A percentile compares a stretch with the other conserved stretches of the same genome.
These are phyloP conservation scores for Marcusenius ussheri DNA, from an alignment of 2,113 vertebrate species.

Conservation along the genomic window DNA sequence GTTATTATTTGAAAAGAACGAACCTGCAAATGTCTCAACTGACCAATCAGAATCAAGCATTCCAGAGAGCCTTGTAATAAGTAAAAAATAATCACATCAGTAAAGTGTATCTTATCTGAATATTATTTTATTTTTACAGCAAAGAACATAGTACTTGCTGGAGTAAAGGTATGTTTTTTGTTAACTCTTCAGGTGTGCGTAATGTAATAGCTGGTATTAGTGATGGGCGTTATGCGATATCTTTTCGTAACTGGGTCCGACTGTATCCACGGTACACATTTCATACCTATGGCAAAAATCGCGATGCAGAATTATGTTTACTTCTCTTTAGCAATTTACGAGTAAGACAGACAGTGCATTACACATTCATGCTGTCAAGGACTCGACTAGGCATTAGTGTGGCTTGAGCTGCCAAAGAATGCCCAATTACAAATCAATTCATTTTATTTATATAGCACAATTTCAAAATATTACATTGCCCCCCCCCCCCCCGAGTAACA, in stretches of 20 bases:
- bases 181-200: background rate
- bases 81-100: background rate
- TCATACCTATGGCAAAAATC: background rate
- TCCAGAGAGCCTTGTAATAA: too few relatives aligned
- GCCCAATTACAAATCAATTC: background rate
- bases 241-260: background rate
- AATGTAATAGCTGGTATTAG: background rate
- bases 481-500: background rate
- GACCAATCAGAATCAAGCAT: too few relatives aligned
- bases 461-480: background rate
- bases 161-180: conserved; percentile 76
- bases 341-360: background rate
- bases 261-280: background rate
- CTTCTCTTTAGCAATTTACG: background rate
- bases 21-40: too few relatives aligned
- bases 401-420: background rate
- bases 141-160: conserved; percentile 94
- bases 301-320: background rate
- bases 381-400: background rate
- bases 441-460: background rate
- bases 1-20: too few relatives aligned
- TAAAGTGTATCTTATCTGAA: background rate
- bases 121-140: conserved; percentile 57
- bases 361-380: background rate
- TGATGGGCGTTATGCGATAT: background rate